Evolutionary conservation across 2,113 vertebrate genomes (phyloP).

Genomic region (Brienomyrus longianalis): DNA sequence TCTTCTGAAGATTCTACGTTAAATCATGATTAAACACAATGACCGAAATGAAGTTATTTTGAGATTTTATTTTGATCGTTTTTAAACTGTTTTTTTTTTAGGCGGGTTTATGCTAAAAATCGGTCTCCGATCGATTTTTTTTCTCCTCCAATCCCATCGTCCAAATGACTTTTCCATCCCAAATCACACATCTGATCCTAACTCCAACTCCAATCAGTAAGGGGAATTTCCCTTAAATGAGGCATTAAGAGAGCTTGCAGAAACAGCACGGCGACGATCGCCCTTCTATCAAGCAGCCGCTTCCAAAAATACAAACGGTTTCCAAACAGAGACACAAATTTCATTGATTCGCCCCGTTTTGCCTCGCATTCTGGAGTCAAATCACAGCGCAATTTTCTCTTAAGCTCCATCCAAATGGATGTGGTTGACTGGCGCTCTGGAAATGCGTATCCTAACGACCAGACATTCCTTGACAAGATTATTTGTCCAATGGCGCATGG

Average conservation of each 20-base stretch:
- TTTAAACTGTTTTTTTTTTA: constrained; percentile 16
- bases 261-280: not conserved
- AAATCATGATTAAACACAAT: constrained; percentile 27
- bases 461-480: constrained; percentile 78
- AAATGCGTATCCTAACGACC: constrained; percentile 77
- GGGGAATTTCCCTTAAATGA: constrained; percentile 7
- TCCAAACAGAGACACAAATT: constrained; percentile 54
- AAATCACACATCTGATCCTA: constrained; percentile 4
- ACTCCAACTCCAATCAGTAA: not conserved
- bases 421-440: constrained; percentile 74
- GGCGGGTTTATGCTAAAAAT: constrained; percentile 20
- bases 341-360: constrained; percentile 72
- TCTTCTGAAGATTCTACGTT: constrained; percentile 27
- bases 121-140: not conserved
- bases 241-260: not conserved
- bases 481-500: constrained; percentile 76
- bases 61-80: not conserved
- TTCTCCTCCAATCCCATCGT: not conserved
- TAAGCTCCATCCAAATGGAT: constrained; percentile 82
- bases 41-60: not conserved
- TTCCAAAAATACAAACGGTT: constrained; percentile 45
- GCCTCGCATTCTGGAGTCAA: constrained; percentile 71
- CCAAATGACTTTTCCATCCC: not conserved
- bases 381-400: constrained; percentile 76
- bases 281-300: constrained; percentile 28